phyloP scores from a whole-genome alignment of 2,888 invertebrate genomes.

The Caenorhabditis auriculariae region DNA sequence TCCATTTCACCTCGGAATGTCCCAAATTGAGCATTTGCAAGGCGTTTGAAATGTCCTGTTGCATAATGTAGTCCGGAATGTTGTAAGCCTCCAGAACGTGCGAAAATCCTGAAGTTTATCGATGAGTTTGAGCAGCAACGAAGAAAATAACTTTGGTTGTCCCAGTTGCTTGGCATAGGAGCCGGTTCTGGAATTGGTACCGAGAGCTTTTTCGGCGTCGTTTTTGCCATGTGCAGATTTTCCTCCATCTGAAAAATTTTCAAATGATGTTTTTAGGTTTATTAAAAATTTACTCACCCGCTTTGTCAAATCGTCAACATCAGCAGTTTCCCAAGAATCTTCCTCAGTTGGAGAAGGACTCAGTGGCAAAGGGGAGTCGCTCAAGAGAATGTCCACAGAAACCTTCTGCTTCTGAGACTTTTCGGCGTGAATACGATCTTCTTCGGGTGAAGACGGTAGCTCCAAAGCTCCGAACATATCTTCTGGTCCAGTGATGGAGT shows the following conservation, averaged over 20 bases:
- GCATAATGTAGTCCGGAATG: conserved; percentile 37
- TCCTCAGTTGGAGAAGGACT: too few species aligned
- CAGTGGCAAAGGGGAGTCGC: too few species aligned
- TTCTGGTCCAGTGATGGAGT: too few species aligned
- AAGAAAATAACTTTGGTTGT: background rate
- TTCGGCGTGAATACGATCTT: too few species aligned
- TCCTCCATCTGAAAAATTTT: conserved; percentile 18
- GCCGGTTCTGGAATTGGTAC: background rate
- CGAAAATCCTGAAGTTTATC: conserved; percentile 8
- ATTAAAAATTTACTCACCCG: conserved; percentile 1
- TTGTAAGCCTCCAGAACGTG: conserved; percentile 32
- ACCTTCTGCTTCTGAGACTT: too few species aligned
- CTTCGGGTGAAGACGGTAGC: too few species aligned
- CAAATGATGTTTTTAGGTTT: background rate
- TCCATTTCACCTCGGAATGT: conserved; percentile 25
- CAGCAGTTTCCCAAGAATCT: conserved; percentile 29
- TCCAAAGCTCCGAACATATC: too few species aligned
- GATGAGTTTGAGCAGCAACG: background rate
- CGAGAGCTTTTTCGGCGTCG: background rate
- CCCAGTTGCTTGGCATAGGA: background rate
- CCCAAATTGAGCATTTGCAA: conserved; percentile 25
- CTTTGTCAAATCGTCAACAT: conserved; percentile 18
- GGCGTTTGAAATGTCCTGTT: conserved; percentile 26
- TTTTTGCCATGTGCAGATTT: conserved; percentile 8
- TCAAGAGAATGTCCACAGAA: too few species aligned